Evolutionary conservation across 2,797 vertebrate species (phyloP).

Genomic region (Trichosurus vulpecula): DNA sequence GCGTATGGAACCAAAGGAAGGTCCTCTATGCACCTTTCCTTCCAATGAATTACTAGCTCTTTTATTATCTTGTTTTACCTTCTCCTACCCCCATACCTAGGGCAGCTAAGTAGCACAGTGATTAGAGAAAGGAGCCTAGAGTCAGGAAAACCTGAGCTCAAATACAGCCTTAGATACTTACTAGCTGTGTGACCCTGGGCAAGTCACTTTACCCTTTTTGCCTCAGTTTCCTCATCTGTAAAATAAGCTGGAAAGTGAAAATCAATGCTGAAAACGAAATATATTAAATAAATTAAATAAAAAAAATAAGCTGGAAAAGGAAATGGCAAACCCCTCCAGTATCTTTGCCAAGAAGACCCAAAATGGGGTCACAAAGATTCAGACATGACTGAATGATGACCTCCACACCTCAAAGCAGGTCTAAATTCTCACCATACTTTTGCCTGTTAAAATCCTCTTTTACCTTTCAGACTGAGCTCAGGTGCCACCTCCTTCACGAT

Average conservation of each 20-base stretch:
- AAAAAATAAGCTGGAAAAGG: background rate
- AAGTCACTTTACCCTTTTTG: background rate
- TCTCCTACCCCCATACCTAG: background rate
- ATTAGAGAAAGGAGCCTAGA: background rate
- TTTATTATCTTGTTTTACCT: background rate
- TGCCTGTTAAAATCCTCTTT: background rate
- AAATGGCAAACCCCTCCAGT: background rate
- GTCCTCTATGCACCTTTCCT: background rate
- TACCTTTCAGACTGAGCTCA: background rate
- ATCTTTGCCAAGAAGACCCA: background rate
- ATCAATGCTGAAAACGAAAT: too few relatives aligned
- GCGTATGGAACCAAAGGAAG: background rate
- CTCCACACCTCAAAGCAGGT: background rate
- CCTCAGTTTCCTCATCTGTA: background rate
- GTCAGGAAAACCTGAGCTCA: background rate
- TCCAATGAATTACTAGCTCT: background rate
- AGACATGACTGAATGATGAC: background rate
- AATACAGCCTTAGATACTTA: background rate
- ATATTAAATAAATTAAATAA: too few relatives aligned
- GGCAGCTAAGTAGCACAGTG: background rate
- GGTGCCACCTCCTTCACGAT: background rate
- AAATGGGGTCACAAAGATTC: background rate
- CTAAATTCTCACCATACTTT: background rate
- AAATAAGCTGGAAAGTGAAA: background rate
- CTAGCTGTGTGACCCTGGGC: background rate